Percentiles rank a stretch among this genome's conserved stretches.
phyloP scores from a whole-genome alignment of 2,888 invertebrate species.

The Agrochola litura region DNA sequence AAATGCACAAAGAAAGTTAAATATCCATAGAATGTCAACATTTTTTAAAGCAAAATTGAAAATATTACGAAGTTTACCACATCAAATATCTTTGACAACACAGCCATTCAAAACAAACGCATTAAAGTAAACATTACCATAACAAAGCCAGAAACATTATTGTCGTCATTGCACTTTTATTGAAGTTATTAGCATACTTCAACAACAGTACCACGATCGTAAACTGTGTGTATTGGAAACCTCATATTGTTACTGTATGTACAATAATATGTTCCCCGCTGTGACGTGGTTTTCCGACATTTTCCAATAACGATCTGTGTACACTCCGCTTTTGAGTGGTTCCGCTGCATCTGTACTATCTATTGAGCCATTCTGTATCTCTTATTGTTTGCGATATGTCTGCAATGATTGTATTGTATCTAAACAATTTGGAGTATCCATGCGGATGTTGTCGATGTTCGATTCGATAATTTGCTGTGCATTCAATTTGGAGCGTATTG shows the following conservation, averaged over 20 bases:
- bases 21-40: neutral
- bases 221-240: slow-evolving; percentile 55
- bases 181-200: slow-evolving; percentile 61
- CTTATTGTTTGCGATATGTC: slow-evolving; percentile 60
- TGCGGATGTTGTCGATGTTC: slow-evolving; percentile 47
- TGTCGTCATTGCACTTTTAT: slow-evolving; percentile 50
- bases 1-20: neutral
- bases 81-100: slow-evolving; percentile 35
- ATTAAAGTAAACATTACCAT: slow-evolving; percentile 52
- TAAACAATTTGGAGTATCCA: slow-evolving; percentile 53
- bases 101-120: slow-evolving; percentile 46
- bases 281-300: slow-evolving; percentile 54
- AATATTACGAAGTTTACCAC: slow-evolving; percentile 19
- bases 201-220: slow-evolving; percentile 41
- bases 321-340: slow-evolving; percentile 61
- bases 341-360: slow-evolving; percentile 64
- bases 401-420: slow-evolving; percentile 59
- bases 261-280: slow-evolving; percentile 56
- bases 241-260: slow-evolving; percentile 49
- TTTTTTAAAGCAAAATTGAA: slow-evolving; percentile 30
- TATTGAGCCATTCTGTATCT: slow-evolving; percentile 61
- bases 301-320: slow-evolving; percentile 65
- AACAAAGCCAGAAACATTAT: slow-evolving; percentile 44
- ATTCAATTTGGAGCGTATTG: slow-evolving; percentile 53
- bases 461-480: slow-evolving; percentile 54